Conservation (phyloP, 2,888 invertebrate species). For the Conchocele bisecta region DNA sequence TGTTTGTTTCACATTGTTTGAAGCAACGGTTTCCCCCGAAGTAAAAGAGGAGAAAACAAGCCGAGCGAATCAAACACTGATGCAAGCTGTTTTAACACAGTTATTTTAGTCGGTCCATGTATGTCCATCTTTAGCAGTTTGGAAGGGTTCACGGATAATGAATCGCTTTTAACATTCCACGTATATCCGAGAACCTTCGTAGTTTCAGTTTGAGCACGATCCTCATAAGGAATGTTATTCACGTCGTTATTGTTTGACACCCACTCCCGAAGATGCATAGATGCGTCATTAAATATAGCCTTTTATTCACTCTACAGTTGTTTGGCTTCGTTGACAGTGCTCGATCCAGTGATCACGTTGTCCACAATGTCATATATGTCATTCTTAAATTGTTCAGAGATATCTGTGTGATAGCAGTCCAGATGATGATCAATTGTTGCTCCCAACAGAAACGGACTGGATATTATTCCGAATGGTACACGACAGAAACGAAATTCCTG, state of each 20-base stretch:
- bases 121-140: no score
- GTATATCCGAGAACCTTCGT: conserved; percentile 18
- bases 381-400: no score
- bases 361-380: no score
- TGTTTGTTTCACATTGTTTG: conserved; percentile 13
- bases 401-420: no score
- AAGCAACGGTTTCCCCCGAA: neutral
- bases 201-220: neutral
- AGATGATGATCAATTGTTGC: no score
- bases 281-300: conserved; percentile 6
- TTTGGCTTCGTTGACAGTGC: conserved; percentile 4
- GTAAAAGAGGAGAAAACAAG: no score
- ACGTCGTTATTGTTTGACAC: neutral
- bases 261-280: conserved; percentile 17
- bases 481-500: no score
- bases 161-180: conserved; percentile 4
- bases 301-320: conserved; percentile 7
- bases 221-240: neutral
- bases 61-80: no score
- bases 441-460: no score
- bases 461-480: no score
- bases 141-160: conserved; percentile 5
- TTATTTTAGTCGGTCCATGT: neutral
- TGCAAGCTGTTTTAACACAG: conserved; percentile 4
- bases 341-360: no score